phyloP scores from a whole-genome alignment of 2,888 invertebrate genomes.

The Drosophila paramelanica region DNA sequence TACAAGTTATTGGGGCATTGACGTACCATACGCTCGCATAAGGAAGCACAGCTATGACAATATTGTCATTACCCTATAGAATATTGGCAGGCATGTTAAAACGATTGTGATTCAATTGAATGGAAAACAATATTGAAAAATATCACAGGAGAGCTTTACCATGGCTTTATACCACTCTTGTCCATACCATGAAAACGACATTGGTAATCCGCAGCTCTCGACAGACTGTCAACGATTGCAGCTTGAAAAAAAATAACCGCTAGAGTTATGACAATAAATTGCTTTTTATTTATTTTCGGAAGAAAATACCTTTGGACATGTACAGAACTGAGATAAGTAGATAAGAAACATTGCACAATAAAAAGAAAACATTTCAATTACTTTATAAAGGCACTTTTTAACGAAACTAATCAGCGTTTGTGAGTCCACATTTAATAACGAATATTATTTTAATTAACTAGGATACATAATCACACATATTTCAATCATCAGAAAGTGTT shows the following conservation, averaged over 20 bases:
- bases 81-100: slow-evolving; percentile 53
- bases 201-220: background rate
- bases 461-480: background rate
- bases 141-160: slow-evolving; percentile 7
- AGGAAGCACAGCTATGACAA: slow-evolving; percentile 5
- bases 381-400: no score
- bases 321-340: background rate
- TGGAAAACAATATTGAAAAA: slow-evolving; percentile 64
- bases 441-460: background rate
- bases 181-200: background rate
- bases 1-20: slow-evolving; percentile 58
- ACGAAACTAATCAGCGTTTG: no score
- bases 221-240: background rate
- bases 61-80: background rate
- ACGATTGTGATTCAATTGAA: slow-evolving; percentile 68
- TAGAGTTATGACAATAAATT: background rate
- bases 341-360: no score
- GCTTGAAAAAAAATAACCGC: background rate
- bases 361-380: no score
- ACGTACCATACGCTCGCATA: slow-evolving; percentile 48
- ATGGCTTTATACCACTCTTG: background rate
- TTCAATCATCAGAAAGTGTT: background rate
- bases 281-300: background rate
- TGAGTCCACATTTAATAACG: background rate
- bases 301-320: background rate